These are phyloP conservation scores for Uropsilus gracilis DNA, from an alignment of 2,113 vertebrate species.

Conservation along the genomic window DNA sequence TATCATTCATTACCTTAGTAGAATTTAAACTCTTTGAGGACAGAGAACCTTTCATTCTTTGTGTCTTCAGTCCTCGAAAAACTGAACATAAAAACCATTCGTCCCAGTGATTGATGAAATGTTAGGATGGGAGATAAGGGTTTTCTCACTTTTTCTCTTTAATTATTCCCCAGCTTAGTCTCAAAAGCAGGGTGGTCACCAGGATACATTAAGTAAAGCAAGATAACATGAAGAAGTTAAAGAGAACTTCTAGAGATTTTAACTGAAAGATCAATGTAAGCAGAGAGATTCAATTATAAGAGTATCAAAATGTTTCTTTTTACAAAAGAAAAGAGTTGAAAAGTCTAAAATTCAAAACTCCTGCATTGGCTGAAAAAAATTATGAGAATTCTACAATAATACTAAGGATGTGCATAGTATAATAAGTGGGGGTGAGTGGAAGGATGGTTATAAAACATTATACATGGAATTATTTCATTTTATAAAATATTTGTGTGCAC, in stretches of 20 bases:
- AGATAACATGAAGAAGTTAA: background rate
- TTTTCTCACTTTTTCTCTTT: background rate
- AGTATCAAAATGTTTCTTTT: background rate
- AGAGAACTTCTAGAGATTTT: conserved; percentile 38
- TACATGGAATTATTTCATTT: background rate
- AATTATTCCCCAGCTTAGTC: background rate
- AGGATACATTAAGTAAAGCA: background rate
- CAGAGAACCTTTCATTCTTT: background rate
- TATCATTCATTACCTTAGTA: background rate
- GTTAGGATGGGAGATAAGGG: background rate
- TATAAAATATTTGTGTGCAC: background rate
- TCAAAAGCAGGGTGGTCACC: background rate
- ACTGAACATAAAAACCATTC: background rate
- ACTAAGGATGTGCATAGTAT: background rate
- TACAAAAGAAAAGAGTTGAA: background rate
- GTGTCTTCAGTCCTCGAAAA: background rate
- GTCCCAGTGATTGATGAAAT: background rate
- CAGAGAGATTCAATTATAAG: background rate
- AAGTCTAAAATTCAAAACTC: background rate
- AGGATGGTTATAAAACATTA: background rate
- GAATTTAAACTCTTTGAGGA: background rate
- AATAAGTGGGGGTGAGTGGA: background rate
- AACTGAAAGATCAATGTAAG: background rate
- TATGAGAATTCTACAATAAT: background rate
- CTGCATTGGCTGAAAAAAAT: background rate